These are phyloP conservation scores for Cecropterus lyciades DNA, from an alignment of 1,140 invertebrate genomes.

Conservation along the genomic window DNA sequence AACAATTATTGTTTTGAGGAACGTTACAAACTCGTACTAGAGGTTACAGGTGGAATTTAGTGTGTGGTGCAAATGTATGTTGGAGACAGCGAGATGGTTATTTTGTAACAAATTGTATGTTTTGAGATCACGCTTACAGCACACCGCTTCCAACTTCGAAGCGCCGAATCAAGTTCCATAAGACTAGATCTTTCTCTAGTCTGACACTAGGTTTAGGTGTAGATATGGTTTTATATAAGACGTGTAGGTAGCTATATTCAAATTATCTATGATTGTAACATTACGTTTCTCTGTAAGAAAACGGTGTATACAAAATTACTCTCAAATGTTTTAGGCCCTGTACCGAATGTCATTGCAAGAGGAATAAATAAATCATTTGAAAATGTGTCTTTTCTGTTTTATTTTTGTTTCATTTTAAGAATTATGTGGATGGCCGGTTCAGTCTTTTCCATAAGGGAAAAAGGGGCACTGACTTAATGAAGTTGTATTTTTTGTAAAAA, in stretches of 20 bases:
- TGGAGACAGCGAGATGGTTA: conserved; percentile 1
- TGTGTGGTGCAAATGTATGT: not conserved
- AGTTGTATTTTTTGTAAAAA: too few relatives aligned
- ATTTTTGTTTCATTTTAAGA: too few relatives aligned
- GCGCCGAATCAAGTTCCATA: conserved; percentile 61
- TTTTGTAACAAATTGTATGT: conserved; percentile 18
- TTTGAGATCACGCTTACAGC: conserved; percentile 24
- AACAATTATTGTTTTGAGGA: too few relatives aligned
- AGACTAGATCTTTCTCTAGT: conserved; percentile 70
- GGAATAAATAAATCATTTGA: conserved; percentile 68
- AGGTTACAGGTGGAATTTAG: too few relatives aligned
- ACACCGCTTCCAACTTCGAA: conserved; percentile 4
- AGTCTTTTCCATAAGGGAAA: too few relatives aligned
- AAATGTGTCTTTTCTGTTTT: conserved; percentile 31
- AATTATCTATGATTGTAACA: conserved; percentile 73
- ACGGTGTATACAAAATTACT: conserved; percentile 70
- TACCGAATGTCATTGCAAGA: conserved; percentile 72
- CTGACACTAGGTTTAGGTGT: conserved; percentile 73
- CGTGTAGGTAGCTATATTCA: conserved; percentile 77
- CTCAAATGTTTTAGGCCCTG: conserved; percentile 68
- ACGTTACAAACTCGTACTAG: too few relatives aligned
- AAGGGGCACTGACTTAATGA: too few relatives aligned
- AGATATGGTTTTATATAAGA: conserved; percentile 80
- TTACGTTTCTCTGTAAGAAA: conserved; percentile 59
- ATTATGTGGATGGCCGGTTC: too few relatives aligned